Evolutionary conservation across 2,797 vertebrate genomes (phyloP), one percentile per base, ranked within the genome.

Genomic region (Benthosema pterotum): DNA sequence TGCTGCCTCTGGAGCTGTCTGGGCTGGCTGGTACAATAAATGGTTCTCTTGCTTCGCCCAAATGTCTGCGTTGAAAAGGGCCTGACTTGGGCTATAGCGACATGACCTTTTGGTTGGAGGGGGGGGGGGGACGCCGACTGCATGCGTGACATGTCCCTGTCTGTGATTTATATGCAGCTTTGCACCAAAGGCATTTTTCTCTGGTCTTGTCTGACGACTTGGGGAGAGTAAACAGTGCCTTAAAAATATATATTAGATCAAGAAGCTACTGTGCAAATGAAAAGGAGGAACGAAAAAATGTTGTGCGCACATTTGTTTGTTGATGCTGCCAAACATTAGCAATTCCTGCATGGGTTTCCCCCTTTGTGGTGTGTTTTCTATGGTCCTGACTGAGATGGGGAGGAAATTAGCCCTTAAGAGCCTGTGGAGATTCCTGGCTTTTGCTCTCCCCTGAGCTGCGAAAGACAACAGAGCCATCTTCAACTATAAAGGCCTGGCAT

Each of bases 371-470:
- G 62, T 63, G 53, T 63, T 76, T 38, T 74, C 81, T 79, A 76
- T 82, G 76, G 78, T 84, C 75, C 70, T 57, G 74, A 78, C 70
- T 57, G 74, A 78, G 71, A 77, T 67, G 17, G 78, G 78, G 78
- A 87, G 86, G 86, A 87, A 89, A 90, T 86, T 85, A 79, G 74
- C 80, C 77, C 83, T 87, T 79, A 74, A 88, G 78, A 79, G 82
- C 79, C 82, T 75, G 68, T 85, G 78, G 84, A 88, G 80, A 84
- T 82, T 80, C 72, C 75, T 85, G 78, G 75, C 77, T 80, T 77
- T 87, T 78, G 87, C 79, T 60, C 83, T 86, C 80, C 80, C 80
- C 73, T 77, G 67, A 79, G 79, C 80, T 84, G 82, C 83, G 84
- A 89, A 88, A 85, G 85, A 89, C 87, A 88, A 87, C 86, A 85